Evolutionary conservation across 2,113 vertebrate genomes (phyloP).

Genomic region (Tichodroma muraria): DNA sequence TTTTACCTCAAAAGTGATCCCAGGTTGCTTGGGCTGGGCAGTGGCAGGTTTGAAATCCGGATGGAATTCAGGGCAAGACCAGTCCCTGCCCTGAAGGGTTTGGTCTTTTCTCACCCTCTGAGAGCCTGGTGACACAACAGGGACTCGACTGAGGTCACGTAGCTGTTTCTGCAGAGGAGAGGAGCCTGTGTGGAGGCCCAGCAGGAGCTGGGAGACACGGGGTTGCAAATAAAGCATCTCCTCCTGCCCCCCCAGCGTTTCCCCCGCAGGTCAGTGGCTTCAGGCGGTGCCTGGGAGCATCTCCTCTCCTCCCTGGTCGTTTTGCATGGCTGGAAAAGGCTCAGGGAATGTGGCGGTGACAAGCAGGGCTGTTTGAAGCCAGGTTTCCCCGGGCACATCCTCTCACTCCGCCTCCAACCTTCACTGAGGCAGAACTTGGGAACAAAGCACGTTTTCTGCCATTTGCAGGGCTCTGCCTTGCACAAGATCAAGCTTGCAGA

Average conservation of each 20-base stretch:
- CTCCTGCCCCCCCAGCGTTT: neutral
- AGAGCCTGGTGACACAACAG: neutral
- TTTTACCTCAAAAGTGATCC: neutral
- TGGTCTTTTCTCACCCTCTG: neutral
- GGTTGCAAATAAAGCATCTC: neutral
- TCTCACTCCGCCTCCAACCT: neutral
- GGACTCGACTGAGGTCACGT: neutral
- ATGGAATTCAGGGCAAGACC: accelerated
- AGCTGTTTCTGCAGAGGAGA: neutral
- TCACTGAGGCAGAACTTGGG: neutral
- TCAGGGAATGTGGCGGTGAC: neutral
- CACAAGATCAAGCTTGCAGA: slow-evolving; percentile 42
- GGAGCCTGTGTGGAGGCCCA: accelerated
- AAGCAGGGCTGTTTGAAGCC: neutral
- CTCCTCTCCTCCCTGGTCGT: neutral
- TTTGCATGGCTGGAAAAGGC: neutral
- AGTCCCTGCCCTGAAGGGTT: neutral
- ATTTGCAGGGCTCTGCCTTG: neutral
- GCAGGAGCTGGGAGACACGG: neutral
- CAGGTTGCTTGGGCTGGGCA: neutral
- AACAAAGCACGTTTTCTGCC: neutral
- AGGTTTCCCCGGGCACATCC: neutral
- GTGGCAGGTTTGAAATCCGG: neutral
- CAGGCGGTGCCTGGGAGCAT: neutral
- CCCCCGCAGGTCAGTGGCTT: neutral